phyloP scores from a whole-genome alignment of 2,888 invertebrate genomes.

The Tenthredo distinguenda region DNA sequence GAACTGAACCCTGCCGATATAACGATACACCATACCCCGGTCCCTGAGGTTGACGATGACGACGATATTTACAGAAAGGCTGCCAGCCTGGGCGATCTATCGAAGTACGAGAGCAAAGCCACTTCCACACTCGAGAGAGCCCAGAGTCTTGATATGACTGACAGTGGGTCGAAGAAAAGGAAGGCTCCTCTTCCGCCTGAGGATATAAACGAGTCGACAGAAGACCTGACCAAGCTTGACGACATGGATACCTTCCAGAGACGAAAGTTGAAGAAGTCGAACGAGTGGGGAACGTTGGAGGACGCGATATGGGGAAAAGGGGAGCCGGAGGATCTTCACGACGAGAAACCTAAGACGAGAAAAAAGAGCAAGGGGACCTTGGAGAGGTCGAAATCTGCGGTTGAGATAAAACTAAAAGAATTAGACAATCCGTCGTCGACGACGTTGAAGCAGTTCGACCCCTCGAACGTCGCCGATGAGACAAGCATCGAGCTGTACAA shows the following conservation, averaged over 20 bases:
- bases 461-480: conserved; percentile 60
- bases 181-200: conserved; percentile 82
- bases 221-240: conserved; percentile 79
- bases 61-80: conserved; percentile 85
- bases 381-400: conserved; percentile 83
- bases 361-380: conserved; percentile 79
- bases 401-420: conserved; percentile 81
- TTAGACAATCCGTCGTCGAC: conserved; percentile 66
- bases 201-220: conserved; percentile 74
- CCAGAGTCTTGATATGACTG: conserved; percentile 89
- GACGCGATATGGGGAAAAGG: conserved; percentile 85
- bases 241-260: conserved; percentile 85
- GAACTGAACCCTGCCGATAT: conserved; percentile 88
- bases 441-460: conserved; percentile 52
- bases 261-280: conserved; percentile 86
- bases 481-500: conserved; percentile 71
- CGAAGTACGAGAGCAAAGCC: conserved; percentile 82
- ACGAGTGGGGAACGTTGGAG: conserved; percentile 88
- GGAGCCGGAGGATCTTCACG: conserved; percentile 74
- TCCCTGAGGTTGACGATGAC: conserved; percentile 76
- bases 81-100: conserved; percentile 89
- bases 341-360: conserved; percentile 61
- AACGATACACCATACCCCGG: conserved; percentile 86
- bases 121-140: conserved; percentile 86
- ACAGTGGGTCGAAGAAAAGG: conserved; percentile 82